Base-by-base conservation (phyloP, 2,888 invertebrate species). In the Autographa gamma region DNA sequence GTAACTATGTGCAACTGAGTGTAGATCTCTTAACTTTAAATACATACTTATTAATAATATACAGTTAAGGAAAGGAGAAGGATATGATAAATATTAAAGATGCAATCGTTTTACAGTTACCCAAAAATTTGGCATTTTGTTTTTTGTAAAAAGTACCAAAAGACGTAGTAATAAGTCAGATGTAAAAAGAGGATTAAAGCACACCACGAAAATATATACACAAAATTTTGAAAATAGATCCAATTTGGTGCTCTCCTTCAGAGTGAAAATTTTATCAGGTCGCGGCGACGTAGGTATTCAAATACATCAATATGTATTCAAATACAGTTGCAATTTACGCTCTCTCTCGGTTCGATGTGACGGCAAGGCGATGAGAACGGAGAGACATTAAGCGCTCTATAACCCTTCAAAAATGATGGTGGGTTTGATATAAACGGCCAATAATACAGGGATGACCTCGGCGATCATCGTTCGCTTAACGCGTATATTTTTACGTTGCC, bases 1-100 rank as follows among this genome's bases (percentile, higher is more conserved):
- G 38, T 38, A 38, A 38, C 38, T 11, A 48, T n/a, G 48, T 48
- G 48, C 48, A 48, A 48, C 48, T 8, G 48, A 48, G 48, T 48
- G n/a, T 48, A 48, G n/a, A n/a, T 48, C n/a, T n/a, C n/a, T n/a
- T 48, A 43, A 48, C 25, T n/a, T 48, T n/a, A 48, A 48, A n/a
- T 48, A 48, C n/a, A n/a, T 8, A n/a, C 16, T n/a, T 0, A n/a
- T 7, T n/a, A 16, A 48, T 48, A 48, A 48, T 1, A 43, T 16
- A 43, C 1, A 48, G 7, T 48, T 7, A n/a, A n/a, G 48, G n/a
- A 48, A 48, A 48, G n/a, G n/a, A n/a, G n/a, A 48, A n/a, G n/a
- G 6, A 14, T 7, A 48, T 48, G 48, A 48, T 48, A n/a, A 48
- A n/a, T 48, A 48, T n/a, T n/a, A n/a, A 6, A 7, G n/a, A 48